Base-by-base conservation (phyloP, 37 sponge, comb jelly and placozoan genomes). In the Halisarca cf. caerulea region DNA sequence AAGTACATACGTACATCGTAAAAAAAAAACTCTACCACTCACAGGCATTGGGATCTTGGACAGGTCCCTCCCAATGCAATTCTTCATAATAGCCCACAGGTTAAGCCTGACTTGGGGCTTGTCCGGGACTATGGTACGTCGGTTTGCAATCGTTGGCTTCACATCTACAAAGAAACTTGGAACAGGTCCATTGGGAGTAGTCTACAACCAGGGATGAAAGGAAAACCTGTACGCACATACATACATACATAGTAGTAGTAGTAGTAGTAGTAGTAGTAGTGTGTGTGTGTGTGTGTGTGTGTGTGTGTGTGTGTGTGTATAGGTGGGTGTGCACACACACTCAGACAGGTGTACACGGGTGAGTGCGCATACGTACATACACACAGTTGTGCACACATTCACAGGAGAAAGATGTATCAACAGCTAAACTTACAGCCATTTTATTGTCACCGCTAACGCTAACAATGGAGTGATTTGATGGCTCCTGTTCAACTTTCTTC, bases 41-140 rank as follows among this genome's bases (percentile, higher is more conserved):
- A 98, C 99, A 18, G 99, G 99, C 87, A 98, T 81, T 15, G 99
- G 99, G 28, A 98, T 98, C 85, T 90, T 91, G 66, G 97, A 92
- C 38, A 98, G 91, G 61, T 98, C 99, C 59, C 87, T 94, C 4
- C 99, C 99, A 80, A 98, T 94, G 68, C 99, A 96, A 88, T 98
- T 98, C 89, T 96, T 98, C 91, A 98, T 91, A 43, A 98, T 83
- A 33, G 57, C 61, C 99, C 99, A 98, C 51, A 94, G 88, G 80
- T 90, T 96, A n/a, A 96, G 75, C 23, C 88, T 83, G 55, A 59
- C 58, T 61, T 83, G 85, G 18, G 99, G 99, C 33, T 91, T 90
- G 32, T 91, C 92, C 3, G 93, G 84, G 11, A 98, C 91, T 61
- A 74, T 74, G 0, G 42, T 59, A 23, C 97, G 69, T 25, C 97